A percentile compares a stretch with the other conserved stretches of the same genome.
Conservation (phyloP, 2,113 vertebrate genomes). For the Callipepla squamata region DNA sequence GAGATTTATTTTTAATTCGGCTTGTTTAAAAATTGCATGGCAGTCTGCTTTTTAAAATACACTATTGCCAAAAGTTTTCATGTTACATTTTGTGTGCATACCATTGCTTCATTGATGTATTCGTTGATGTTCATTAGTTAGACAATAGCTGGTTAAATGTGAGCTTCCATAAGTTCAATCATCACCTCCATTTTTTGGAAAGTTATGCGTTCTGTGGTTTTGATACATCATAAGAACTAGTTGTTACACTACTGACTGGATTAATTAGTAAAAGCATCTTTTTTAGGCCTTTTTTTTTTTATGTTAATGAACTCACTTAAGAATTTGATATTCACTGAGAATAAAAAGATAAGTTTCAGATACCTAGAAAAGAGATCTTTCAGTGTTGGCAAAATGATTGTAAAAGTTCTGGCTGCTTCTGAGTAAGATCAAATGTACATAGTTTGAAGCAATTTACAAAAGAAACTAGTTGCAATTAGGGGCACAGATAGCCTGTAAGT, state of each 20-base stretch:
- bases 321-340: neutral
- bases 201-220: neutral
- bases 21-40: conserved; percentile 27
- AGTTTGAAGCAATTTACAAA: neutral
- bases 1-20: conserved; percentile 31
- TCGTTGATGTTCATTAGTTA: neutral
- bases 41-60: neutral
- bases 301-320: neutral
- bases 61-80: neutral
- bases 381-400: neutral
- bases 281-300: no score
- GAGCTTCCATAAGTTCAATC: neutral
- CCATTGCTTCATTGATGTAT: neutral
- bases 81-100: neutral
- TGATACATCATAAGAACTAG: neutral
- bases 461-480: neutral
- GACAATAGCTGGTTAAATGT: neutral
- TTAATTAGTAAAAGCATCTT: no score
- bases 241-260: no score
- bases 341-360: neutral
- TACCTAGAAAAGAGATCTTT: neutral
- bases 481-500: neutral
- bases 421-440: neutral
- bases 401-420: neutral
- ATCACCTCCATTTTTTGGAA: neutral